Base-by-base conservation (phyloP, 2,888 invertebrate genomes). In the Heteromurus nitidus region DNA sequence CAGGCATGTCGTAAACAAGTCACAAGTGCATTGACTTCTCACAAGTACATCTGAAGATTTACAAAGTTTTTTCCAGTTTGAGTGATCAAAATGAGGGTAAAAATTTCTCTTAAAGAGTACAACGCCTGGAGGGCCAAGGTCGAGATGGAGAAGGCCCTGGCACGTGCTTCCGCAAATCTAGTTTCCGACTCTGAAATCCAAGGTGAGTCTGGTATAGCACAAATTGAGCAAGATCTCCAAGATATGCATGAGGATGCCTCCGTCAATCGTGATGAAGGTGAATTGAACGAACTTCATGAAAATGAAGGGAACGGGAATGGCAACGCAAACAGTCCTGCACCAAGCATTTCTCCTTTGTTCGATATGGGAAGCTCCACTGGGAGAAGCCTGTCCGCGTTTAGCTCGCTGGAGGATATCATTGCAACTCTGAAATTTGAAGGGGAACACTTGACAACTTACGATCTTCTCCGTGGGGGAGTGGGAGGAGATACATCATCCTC, bases 41-140 rank as follows among this genome's bases (percentile, higher is more conserved):
- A 18, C 50, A 5, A 13, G 7, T 7, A 11, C 50, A 13, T 50
- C 50, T 50, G 7, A n/a, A 3, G 9, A 5, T 50, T 50, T 50
- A 13, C n/a, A 18, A 50, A n/a, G n/a, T n/a, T n/a, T 50, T 50
- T 5, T 13, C 50, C 13, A 13, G 3, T n/a, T 50, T 50, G 50
- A 7, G 50, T 50, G 13, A 16, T 26, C 28, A 62, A 30, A 22
- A 75, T 75, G 75, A 75, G 24, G 42, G 42, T 55, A 3, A 75
- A 75, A 60, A 24, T 75, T 67, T 55, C 67, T 75, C 11, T 58
- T 36, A 22, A 65, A 75, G 75, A 75, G 55, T 75, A 65, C 28
- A 65, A 75, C 55, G 42, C 30, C 1, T 75, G 65, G 75, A 3
- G 22, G 47, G 62, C 62, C 2, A 28, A 28, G n/a, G 7, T 74